Conservation (phyloP, 2,888 invertebrate species). For the Eristalis arbustorum region DNA sequence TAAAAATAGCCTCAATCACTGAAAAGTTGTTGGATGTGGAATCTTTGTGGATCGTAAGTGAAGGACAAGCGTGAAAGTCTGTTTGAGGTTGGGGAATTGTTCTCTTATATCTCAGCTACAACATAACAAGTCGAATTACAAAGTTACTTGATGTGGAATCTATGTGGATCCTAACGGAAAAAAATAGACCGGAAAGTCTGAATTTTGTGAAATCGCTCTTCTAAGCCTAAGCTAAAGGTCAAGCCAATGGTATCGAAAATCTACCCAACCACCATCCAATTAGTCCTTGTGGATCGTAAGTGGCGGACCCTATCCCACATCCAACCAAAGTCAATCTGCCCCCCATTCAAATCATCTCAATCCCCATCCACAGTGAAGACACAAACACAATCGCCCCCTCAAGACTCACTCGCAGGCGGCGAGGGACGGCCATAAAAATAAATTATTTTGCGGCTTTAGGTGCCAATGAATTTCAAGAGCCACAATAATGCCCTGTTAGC, state of each 20-base stretch:
- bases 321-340: constrained; percentile 9
- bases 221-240: no score
- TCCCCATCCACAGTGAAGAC: background rate
- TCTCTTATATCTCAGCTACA: no score
- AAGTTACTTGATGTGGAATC: background rate
- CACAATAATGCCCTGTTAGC: constrained; percentile 31
- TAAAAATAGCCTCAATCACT: background rate
- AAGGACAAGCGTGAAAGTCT: background rate
- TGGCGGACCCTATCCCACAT: background rate
- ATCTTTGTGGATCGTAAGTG: background rate
- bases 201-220: no score
- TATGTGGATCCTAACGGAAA: background rate
- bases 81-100: no score
- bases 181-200: no score
- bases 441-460: constrained; percentile 50
- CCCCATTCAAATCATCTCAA: constrained; percentile 36
- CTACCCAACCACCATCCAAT: no score
- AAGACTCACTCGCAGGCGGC: background rate
- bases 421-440: constrained; percentile 37
- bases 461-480: constrained; percentile 57
- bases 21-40: background rate
- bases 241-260: no score
- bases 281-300: background rate
- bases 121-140: no score
- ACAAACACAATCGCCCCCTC: background rate